A percentile compares a stretch with the other conserved stretches of the same genome.
Conservation (phyloP, 1,140 invertebrate species). For the Metopolophium dirhodum region DNA sequence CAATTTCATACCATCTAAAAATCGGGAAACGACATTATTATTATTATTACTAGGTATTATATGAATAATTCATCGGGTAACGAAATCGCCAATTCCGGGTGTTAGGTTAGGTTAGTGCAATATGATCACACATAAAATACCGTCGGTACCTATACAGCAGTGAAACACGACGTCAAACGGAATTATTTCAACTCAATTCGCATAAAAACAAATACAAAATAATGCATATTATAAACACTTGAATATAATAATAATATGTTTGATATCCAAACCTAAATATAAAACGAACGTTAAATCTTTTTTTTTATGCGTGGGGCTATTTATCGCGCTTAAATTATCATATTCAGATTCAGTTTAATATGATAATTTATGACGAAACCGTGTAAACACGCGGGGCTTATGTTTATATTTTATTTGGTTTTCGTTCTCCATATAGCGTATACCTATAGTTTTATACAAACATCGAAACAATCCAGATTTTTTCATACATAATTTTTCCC, state of each 20-base stretch:
- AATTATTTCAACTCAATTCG: background rate
- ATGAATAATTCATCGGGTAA: background rate
- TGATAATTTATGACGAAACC: conserved; percentile 5
- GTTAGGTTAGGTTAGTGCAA: background rate
- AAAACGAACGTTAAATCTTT: background rate
- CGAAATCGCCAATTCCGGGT: background rate
- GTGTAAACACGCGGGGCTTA: background rate
- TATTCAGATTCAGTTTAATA: background rate
- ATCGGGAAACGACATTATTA: background rate
- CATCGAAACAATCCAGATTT: background rate
- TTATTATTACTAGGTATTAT: background rate
- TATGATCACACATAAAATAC: background rate
- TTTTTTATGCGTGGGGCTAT: background rate
- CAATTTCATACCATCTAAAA: background rate
- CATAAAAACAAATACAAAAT: background rate
- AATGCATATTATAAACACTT: background rate
- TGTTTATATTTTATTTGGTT: background rate
- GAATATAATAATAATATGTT: background rate
- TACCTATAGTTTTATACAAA: background rate
- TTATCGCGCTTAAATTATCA: background rate
- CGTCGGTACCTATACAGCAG: too few species aligned
- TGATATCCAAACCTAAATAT: background rate
- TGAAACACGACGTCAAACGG: background rate
- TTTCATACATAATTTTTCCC: background rate
- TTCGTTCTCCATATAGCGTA: background rate